Evolutionary conservation across 92 coral and sea anemone species (phyloP).

Genomic region (Isaurus tuberculatus): DNA sequence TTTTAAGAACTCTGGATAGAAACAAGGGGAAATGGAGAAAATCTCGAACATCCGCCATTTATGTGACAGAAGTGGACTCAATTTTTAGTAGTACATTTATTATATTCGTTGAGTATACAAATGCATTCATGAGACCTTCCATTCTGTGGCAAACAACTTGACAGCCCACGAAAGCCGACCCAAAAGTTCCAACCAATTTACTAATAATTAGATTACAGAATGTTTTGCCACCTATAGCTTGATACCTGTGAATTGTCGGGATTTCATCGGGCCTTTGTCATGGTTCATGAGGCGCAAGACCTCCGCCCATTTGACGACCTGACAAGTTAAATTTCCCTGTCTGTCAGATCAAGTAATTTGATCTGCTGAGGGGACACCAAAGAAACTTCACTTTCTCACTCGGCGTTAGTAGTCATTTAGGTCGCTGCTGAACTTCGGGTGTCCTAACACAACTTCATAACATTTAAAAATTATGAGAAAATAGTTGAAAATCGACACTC

Average conservation of each 20-base stretch:
- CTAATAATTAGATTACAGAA: conserved; percentile 36
- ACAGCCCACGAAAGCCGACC: conserved; percentile 14
- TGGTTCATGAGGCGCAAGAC: conserved; percentile 23
- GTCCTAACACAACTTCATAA: conserved; percentile 48
- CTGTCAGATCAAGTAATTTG: conserved; percentile 71
- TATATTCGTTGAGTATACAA: background rate
- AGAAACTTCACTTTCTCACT: conserved; percentile 78
- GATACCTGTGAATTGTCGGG: conserved; percentile 51
- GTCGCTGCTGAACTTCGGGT: conserved; percentile 69
- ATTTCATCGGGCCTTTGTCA: background rate
- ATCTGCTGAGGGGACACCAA: conserved; percentile 70
- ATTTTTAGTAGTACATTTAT: background rate
- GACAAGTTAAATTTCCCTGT: conserved; percentile 59
- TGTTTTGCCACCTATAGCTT: conserved; percentile 48
- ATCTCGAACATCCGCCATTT: background rate
- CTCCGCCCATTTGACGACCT: conserved; percentile 41
- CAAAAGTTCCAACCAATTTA: conserved; percentile 30
- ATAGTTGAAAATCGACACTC: conserved; percentile 10
- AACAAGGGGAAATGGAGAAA: background rate
- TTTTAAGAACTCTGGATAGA: background rate
- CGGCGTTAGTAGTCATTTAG: conserved; percentile 69
- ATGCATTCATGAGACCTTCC: background rate
- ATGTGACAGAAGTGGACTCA: background rate
- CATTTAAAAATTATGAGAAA: conserved; percentile 43
- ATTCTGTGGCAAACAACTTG: conserved; percentile 28